Conservation (phyloP, 2,888 invertebrate genomes). For the Pristionchus maxplancki region DNA sequence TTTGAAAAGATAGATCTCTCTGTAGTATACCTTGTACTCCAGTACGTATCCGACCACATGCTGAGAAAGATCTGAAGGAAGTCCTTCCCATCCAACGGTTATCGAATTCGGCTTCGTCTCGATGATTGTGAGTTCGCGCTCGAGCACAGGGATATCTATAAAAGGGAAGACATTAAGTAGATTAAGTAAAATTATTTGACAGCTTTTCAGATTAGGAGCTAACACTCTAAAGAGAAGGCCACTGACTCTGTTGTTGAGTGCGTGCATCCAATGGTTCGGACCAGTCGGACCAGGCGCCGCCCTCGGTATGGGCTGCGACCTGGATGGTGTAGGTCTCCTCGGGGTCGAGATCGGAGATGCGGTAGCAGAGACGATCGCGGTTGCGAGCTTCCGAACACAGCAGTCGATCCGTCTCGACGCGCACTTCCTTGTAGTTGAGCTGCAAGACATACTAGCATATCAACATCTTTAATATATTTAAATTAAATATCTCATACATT, state of each 20-base stretch:
- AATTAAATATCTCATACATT: no score
- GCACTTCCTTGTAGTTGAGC: constrained; percentile 73
- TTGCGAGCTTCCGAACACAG: constrained; percentile 74
- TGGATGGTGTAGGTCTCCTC: constrained; percentile 77
- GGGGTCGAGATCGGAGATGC: constrained; percentile 75
- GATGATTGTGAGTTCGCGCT: constrained; percentile 70
- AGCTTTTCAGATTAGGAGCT: no score
- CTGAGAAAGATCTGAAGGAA: constrained; percentile 63
- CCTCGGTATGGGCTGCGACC: constrained; percentile 75
- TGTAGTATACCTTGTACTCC: constrained; percentile 70
- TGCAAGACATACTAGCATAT: constrained; percentile 53
- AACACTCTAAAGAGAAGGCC: background rate
- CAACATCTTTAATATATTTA: no score
- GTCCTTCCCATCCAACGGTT: constrained; percentile 75
- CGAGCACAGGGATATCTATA: constrained; percentile 77
- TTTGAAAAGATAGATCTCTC: background rate
- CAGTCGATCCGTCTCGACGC: constrained; percentile 72
- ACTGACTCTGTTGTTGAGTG: constrained; percentile 68
- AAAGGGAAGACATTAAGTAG: no score
- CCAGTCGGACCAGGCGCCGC: constrained; percentile 77
- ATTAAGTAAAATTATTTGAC: no score
- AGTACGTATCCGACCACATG: constrained; percentile 73
- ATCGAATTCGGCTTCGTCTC: constrained; percentile 75
- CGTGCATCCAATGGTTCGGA: constrained; percentile 72
- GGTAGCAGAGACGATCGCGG: constrained; percentile 76